Evolutionary conservation across 1,140 invertebrate genomes (phyloP).

Genomic region (Drosophila chauvacae): DNA sequence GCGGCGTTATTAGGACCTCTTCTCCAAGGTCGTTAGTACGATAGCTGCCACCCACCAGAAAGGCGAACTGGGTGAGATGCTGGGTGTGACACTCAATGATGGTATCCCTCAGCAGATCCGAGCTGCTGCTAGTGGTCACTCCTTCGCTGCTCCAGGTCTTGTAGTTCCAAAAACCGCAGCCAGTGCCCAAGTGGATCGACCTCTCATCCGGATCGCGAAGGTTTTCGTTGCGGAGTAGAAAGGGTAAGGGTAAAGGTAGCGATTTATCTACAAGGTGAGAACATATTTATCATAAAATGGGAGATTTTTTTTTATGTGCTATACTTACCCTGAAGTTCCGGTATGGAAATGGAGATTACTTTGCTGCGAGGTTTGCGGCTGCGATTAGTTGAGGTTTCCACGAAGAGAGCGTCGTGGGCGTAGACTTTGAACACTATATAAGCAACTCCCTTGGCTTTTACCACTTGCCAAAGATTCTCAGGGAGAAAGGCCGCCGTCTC

Average conservation of each 20-base stretch:
- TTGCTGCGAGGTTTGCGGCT: constrained; percentile 70
- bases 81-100: constrained; percentile 86
- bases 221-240: constrained; percentile 71
- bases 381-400: constrained; percentile 47
- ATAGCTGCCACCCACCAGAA: constrained; percentile 85
- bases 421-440: constrained; percentile 72
- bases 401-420: constrained; percentile 72
- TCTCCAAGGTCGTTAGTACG: constrained; percentile 61
- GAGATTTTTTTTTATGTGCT: not conserved
- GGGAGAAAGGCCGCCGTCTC: constrained; percentile 66
- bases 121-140: constrained; percentile 31
- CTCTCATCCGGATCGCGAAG: constrained; percentile 51
- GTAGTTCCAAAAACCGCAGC: constrained; percentile 81
- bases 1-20: constrained; percentile 72
- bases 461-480: constrained; percentile 46
- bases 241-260: constrained; percentile 49
- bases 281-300: no score
- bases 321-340: constrained; percentile 46
- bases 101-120: constrained; percentile 50
- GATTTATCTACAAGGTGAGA: constrained; percentile 13
- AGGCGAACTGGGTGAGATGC: constrained; percentile 88
- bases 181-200: constrained; percentile 43
- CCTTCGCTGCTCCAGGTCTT: constrained; percentile 70
- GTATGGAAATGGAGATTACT: constrained; percentile 75
- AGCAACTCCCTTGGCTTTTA: constrained; percentile 3